Evolutionary conservation across 1,140 invertebrate genomes (phyloP).

Genomic region (Portunus trituberculatus): DNA sequence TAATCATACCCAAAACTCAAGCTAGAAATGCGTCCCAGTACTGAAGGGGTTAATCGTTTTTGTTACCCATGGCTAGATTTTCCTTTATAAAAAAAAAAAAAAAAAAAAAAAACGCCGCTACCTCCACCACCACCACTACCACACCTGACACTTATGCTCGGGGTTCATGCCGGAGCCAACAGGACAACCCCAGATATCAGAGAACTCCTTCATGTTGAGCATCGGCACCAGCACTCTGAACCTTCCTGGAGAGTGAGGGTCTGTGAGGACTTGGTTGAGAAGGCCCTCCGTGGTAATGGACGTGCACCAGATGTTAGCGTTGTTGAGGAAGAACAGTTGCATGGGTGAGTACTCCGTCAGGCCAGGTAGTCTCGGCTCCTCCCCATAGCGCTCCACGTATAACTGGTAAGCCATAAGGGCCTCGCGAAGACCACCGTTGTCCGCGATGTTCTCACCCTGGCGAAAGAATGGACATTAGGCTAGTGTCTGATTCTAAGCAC

Average conservation of each 20-base stretch:
- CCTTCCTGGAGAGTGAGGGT: slow-evolving; percentile 86
- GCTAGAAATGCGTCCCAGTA: too few relatives aligned
- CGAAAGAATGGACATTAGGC: too few relatives aligned
- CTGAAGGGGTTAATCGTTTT: too few relatives aligned
- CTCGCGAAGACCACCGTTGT: slow-evolving; percentile 94
- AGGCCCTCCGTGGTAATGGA: slow-evolving; percentile 63
- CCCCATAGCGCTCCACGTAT: slow-evolving; percentile 78
- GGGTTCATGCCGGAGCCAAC: slow-evolving; percentile 93
- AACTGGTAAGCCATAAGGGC: slow-evolving; percentile 89
- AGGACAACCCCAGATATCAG: slow-evolving; percentile 91
- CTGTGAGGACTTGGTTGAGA: slow-evolving; percentile 72
- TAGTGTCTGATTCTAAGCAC: too few relatives aligned
- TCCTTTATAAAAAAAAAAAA: too few relatives aligned
- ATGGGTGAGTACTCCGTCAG: slow-evolving; percentile 86
- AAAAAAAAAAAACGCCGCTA: too few relatives aligned
- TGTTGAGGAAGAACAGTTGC: slow-evolving; percentile 88
- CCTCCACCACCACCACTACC: slow-evolving; percentile 73
- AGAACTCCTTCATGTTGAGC: slow-evolving; percentile 93
- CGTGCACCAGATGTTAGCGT: slow-evolving; percentile 76
- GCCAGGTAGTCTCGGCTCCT: slow-evolving; percentile 86
- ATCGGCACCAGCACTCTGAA: slow-evolving; percentile 94
- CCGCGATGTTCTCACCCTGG: slow-evolving; percentile 93
- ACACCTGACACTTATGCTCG: slow-evolving; percentile 87
- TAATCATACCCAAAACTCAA: too few relatives aligned
- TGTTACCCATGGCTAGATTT: too few relatives aligned